Base-by-base conservation (phyloP, 2,888 invertebrate species). In the Leptogaster cylindrica region DNA sequence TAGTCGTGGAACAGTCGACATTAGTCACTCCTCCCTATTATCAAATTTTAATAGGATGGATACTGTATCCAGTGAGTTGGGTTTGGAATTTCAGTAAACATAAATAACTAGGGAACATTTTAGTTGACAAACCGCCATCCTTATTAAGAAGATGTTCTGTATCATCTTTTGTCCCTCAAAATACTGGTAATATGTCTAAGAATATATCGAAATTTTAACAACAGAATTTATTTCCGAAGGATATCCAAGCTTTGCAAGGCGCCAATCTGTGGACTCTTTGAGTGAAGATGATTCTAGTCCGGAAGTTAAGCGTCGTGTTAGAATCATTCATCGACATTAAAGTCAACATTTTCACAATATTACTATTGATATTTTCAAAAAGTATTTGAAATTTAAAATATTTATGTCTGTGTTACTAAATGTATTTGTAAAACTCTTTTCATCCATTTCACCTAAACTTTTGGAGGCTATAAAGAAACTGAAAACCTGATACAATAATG, bases 291-390 rank as follows among this genome's bases (percentile, higher is more conserved):
- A 74, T 70, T 69, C 71, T 25, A 70, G 73, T 61, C 71, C 73
- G 2, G 79, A 79, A 68, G 48, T 70, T 0, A 79, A 79, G 71
- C 75, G 79, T 8, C 75, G 79, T 28, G 79, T 79, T 2, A 77
- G 79, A 52, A 79, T 79, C 79, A 79, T 79, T 14, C 78, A 79
- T 72, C 75, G 79, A 23, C 79, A 79, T 70, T 79, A 73, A 68
- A 67, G 6, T 8, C 7, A 16, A n/a, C 14, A 39, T 7, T 12
- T 39, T 7, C 7, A 31, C 6, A 31, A 31, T 10, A 31, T 6
- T 31, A 8, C 31, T 8, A 31, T 31, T 31, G 6, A 39, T 39
- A 3, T 4, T 39, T 39, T 33, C 16, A 33, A 18, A 52, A 52
- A 31, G 18, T 18, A 18, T 25, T 18, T 52, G 5, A 52, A 31